Base-by-base conservation (phyloP, 2,113 vertebrate species). In the Antechinus stuartii region DNA sequence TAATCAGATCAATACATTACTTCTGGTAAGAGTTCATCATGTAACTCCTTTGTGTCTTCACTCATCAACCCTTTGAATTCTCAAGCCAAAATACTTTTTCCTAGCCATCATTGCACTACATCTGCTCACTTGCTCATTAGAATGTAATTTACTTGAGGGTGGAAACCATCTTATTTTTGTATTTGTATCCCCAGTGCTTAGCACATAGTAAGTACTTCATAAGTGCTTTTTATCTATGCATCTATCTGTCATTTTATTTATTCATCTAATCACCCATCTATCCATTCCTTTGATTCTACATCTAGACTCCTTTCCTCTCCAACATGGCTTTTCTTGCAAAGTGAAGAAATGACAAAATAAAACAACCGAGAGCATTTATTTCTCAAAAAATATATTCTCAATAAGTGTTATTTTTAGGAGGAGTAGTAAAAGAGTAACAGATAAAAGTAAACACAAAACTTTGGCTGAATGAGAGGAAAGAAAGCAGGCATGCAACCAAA, bases 401-500 rank as follows among this genome's bases (percentile, higher is more conserved):
- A 25, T 55, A 91, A 92, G 89, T 35, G 27, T n/a, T 84, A 56
- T 95, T 93, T 96, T 92, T 93, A 84, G 54, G 56, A n/a, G 91
- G 35, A 61, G 56, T 61, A 55, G 27, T 19, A 50, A 52, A 46
- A 89, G 56, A 96, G 8, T 30, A 84, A 84, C n/a, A 84, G 68
- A 94, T 22, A 90, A 94, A 91, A 95, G 90, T 22, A 95, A 95
- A 92, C 68, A 84, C 68, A 84, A 68, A 54, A 91, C 93, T 94
- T 46, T 57, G 95, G 35, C 55, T 14, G 26, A 0, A 0, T 35
- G 68, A 68, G 53, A 90, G 54, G 90, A 92, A 76, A 84, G 54
- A 42, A 84, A 84, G 10, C n/a, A 84, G 68, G n/a, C 35, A 42
- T 84, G 42, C n/a, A 84, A 84, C 68, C 35, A 42, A 84, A 84